Conservation (phyloP, 1,140 invertebrate species). For the Cotesia glomerata region DNA sequence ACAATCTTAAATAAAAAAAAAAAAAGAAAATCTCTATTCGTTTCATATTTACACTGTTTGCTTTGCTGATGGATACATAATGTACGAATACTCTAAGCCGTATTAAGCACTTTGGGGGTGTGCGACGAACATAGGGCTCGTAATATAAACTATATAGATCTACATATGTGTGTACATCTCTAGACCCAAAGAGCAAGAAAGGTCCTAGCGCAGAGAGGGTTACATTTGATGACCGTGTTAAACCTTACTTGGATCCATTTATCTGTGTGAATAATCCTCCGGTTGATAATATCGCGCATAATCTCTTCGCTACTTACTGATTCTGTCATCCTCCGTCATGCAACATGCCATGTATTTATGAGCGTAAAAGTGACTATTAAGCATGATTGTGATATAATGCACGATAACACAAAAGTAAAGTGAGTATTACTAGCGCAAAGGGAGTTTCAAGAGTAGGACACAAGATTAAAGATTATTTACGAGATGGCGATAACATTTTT, state of each 20-base stretch:
- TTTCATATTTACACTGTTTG: constrained; percentile 26
- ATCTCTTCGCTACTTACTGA: too few species aligned
- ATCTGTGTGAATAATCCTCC: too few species aligned
- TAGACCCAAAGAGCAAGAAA: background rate
- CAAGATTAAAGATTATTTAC: constrained; percentile 61
- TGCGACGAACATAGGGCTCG: background rate
- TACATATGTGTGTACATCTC: background rate
- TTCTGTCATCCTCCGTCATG: too few species aligned
- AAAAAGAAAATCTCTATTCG: constrained; percentile 8
- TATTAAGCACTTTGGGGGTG: constrained; percentile 32
- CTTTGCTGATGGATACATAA: constrained; percentile 26
- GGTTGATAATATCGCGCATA: too few species aligned
- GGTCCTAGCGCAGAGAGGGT: constrained; percentile 1
- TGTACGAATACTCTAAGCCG: constrained; percentile 35
- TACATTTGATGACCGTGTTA: background rate
- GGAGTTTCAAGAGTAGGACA: background rate
- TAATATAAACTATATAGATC: background rate
- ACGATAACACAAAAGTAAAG: background rate
- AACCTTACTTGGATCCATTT: too few species aligned
- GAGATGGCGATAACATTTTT: constrained; percentile 61
- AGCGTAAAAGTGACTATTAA: background rate
- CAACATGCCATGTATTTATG: too few species aligned
- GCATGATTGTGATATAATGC: background rate
- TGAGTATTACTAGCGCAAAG: too few species aligned
- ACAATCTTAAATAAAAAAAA: background rate